Evolutionary conservation across 2,888 invertebrate species (phyloP).

Genomic region (Harpalus rufipes): DNA sequence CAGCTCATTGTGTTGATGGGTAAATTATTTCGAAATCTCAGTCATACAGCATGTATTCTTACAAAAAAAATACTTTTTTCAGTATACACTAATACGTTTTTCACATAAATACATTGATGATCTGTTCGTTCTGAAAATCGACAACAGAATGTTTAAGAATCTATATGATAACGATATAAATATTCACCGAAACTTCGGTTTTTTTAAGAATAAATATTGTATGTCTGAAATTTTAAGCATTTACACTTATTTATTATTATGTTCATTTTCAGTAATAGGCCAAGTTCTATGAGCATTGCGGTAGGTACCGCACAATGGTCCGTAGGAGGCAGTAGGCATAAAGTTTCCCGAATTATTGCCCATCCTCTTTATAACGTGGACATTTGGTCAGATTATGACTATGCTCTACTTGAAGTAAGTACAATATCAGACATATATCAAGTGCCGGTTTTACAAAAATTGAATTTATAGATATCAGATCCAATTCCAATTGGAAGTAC

Average conservation of each 20-base stretch:
- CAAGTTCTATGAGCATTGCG: not conserved
- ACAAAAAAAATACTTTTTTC: too few species aligned
- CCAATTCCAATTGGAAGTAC: not conserved
- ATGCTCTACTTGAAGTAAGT: slow-evolving; percentile 25
- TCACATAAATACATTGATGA: too few species aligned
- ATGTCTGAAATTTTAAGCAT: too few species aligned
- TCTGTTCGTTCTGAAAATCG: too few species aligned
- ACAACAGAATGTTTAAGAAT: too few species aligned
- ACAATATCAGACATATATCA: not conserved
- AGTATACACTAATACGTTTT: too few species aligned
- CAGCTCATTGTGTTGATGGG: too few species aligned
- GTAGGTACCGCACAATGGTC: not conserved
- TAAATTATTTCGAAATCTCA: too few species aligned
- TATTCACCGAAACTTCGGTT: too few species aligned
- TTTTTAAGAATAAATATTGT: too few species aligned
- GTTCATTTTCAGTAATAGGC: not conserved
- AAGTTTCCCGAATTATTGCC: not conserved
- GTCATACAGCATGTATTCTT: too few species aligned
- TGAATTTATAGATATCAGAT: slow-evolving; percentile 1
- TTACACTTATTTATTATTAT: not conserved
- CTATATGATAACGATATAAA: too few species aligned
- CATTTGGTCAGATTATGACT: slow-evolving; percentile 25
- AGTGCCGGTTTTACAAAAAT: not conserved
- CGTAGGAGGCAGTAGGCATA: not conserved
- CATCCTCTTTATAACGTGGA: slow-evolving; percentile 2